These are phyloP conservation scores for Heliconius himera DNA, from an alignment of 1,140 invertebrate genomes.

Conservation along the genomic window DNA sequence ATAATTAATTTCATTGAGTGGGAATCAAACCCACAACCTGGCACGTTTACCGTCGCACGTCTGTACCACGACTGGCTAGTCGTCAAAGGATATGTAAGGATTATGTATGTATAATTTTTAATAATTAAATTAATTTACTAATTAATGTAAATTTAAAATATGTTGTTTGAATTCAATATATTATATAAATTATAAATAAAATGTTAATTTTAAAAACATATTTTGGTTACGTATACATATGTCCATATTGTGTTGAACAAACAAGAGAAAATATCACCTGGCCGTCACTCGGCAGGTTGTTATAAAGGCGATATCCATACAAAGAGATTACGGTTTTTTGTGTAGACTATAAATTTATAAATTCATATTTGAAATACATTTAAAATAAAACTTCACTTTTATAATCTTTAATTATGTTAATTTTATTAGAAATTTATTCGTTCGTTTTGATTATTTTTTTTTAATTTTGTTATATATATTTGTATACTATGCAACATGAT, in stretches of 20 bases:
- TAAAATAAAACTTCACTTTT: background rate
- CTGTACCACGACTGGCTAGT: too few species aligned
- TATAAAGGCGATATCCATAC: conserved; percentile 21
- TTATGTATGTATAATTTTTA: too few species aligned
- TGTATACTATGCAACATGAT: too few species aligned
- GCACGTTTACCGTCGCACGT: too few species aligned
- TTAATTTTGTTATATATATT: background rate
- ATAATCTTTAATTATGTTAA: background rate
- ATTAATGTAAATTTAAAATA: background rate
- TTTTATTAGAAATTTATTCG: background rate
- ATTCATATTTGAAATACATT: background rate
- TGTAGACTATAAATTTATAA: background rate
- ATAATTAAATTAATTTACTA: too few species aligned
- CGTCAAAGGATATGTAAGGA: too few species aligned
- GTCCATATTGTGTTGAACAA: conserved; percentile 21
- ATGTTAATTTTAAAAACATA: background rate
- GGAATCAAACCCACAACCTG: too few species aligned
- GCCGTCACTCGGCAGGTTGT: conserved; percentile 30
- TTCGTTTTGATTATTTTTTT: background rate
- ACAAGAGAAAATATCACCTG: conserved; percentile 40
- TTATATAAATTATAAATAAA: background rate
- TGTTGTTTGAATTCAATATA: background rate
- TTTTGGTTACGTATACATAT: background rate
- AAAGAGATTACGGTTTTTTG: background rate
- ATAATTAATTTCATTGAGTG: too few species aligned